Base-by-base conservation (phyloP, 2,797 vertebrate genomes). In the Adrianichthys oophorus region DNA sequence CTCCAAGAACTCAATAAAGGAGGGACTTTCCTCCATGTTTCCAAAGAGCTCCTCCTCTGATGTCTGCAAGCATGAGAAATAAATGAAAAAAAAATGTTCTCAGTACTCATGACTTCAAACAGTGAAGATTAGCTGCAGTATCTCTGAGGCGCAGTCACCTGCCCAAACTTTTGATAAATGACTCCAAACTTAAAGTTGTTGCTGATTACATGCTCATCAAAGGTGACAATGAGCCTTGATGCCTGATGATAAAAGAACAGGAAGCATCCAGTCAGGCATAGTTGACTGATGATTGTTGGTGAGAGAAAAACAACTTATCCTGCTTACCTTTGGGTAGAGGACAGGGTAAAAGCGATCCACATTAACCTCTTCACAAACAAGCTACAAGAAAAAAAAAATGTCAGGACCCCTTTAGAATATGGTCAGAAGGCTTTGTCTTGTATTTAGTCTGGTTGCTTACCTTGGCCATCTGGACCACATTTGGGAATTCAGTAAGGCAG, bases 141-240 rank as follows among this genome's bases (percentile, higher is more conserved):
- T 68, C 55, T 67, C 14, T 47, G 45, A 42, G 15, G 53, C 0
- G 1, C 45, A 66, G 93, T 82, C 79, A 97, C 97, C 94, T 98
- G 97, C 59, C 95, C 95, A 16, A 95, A 94, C 85, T 93, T 97
- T 83, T 99, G 97, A 90, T 98, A 99, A 88, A 98, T 95, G 59
- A 99, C 94, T 7, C 96, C 97, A 6, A 99, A 98, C 84, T 98
- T 98, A 87, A 98, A 98, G 92, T 98, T 96, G 90, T 99, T 98
- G 92, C 93, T 98, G 90, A 99, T 96, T 47, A 99, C 95, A 0
- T 98, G 97, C 76, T 99, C 97, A 0, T 98, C 97, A 19, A 98
- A 99, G 40, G 96, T 94, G 47, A 97, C 95, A 0, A 99, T 93
- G 82, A 99, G 95, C 70, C 94, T 93, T 0, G 96, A 98, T 0